Base-by-base conservation (phyloP, 2,888 invertebrate species). In the Ochropleura plecta region DNA sequence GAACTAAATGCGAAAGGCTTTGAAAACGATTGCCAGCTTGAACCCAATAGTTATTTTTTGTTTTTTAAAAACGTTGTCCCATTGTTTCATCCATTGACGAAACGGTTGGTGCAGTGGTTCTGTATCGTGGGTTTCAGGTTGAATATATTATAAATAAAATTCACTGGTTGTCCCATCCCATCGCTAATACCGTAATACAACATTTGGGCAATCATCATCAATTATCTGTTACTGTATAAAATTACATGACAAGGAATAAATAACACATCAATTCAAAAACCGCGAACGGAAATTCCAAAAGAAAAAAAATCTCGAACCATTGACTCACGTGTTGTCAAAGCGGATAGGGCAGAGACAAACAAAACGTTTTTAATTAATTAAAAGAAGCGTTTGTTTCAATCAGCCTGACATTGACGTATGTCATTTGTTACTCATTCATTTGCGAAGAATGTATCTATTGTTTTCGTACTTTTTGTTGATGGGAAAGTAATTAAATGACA, bases 351-450 rank as follows among this genome's bases (percentile, higher is more conserved):
- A 69, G 62, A 78, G 70, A 73, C 73, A 86, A 85, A 86, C 83
- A 85, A 78, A 84, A 65, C 75, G 75, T 76, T 76, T 79, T 73
- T 53, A 30, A 48, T 48, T 83, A 84, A 88, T 86, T 86, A 84
- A 76, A 75, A 76, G 65, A 51, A 66, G 75, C 77, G 63, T 82
- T 86, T 84, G 85, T 79, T 75, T 62, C 79, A 76, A 87, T 82
- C 76, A 68, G 82, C 69, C 64, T 80, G 85, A 87, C 83, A 76
- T 55, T 81, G 85, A 78, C 62, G 63, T 67, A 82, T 75, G 73
- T 77, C 46, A 51, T 59, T 44, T 62, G 76, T 72, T 65, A 73
- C 42, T 72, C 73, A 78, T 67, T 71, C 62, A 68, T 76, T 68
- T 48, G 64, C 62, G 44, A 44, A 6, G 20, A 62, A 63, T 62